A percentile compares a stretch with the other conserved stretches of the same genome.
Evolutionary conservation across 2,888 invertebrate genomes (phyloP).

Genomic region (Sarcophaga variegata): DNA sequence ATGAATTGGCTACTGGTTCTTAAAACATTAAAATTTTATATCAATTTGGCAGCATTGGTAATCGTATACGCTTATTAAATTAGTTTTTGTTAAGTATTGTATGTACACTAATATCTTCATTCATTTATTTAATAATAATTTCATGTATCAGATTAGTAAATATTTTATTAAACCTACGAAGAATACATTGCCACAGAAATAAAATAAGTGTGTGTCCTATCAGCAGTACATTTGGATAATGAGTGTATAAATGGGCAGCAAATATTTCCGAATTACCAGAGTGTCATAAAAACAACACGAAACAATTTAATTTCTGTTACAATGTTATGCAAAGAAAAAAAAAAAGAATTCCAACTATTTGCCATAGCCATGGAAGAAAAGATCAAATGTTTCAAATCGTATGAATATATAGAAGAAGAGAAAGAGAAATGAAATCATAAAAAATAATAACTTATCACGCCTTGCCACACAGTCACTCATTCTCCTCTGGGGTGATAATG

Average conservation of each 20-base stretch:
- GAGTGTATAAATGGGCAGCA: constrained; percentile 20
- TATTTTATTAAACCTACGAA: constrained; percentile 14
- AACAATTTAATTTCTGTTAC: constrained; percentile 56
- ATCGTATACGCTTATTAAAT: too few species aligned
- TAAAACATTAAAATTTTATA: constrained; percentile 2
- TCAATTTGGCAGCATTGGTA: background rate
- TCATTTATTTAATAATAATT: constrained; percentile 23
- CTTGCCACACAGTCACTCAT: constrained; percentile 58
- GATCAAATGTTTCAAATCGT: background rate
- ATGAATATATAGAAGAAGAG: background rate
- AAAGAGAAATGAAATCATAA: background rate
- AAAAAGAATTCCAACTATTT: background rate
- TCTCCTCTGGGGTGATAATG: constrained; percentile 55
- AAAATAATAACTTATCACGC: constrained; percentile 58
- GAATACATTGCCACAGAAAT: constrained; percentile 20
- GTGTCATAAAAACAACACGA: constrained; percentile 54
- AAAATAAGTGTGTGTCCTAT: constrained; percentile 2
- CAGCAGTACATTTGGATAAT: background rate
- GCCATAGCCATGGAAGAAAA: background rate
- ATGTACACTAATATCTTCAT: background rate
- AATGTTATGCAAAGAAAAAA: background rate
- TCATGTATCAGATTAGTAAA: constrained; percentile 35
- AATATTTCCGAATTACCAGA: constrained; percentile 46
- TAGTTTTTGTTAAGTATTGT: background rate
- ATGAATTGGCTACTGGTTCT: background rate